Evolutionary conservation across 2,888 invertebrate genomes (phyloP), one percentile per base, ranked within the genome.

Genomic region (Tupiocoris notatus): DNA sequence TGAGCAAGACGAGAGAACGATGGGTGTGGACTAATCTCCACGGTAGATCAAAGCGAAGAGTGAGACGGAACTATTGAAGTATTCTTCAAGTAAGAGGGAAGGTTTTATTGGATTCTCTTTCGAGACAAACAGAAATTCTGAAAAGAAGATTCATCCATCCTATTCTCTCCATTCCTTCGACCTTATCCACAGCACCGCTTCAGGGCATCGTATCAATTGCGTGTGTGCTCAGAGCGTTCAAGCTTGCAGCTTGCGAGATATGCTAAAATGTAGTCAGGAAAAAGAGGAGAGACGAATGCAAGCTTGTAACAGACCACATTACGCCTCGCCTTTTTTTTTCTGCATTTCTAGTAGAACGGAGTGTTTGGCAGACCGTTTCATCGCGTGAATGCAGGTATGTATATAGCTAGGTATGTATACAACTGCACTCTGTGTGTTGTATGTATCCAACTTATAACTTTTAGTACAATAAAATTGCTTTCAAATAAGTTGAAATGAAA

Each of bases 1-100:
- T 59, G 59, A 39, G 65, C n/a, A 59, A 58, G 61, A 9, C n/a
- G 17, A 9, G 21, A 22, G 18, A 17, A 59, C 58, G 59, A 59
- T 18, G 70, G 70, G n/a, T n/a, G n/a, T 59, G 25, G 65, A 65
- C 65, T 70, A 70, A 70, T 70, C 70, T 70, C 70, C 25, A 59
- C n/a, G 20, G 70, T 59, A 70, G 58, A 70, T 70, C 70, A 70
- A 70, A 70, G 70, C 58, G 59, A 54, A 24, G 39, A 39, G 39
- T 12, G 39, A 39, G 39, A 39, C 12, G 39, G 39, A 70, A 58
- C 24, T 24, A 24, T 59, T 54, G 58, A 24, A 18, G 59, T 70
- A 70, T 70, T 70, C 70, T 59, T 59, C 70, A 58, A 70, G 58
- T 70, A 59, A 12, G 68, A 21, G 56, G 56, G 16, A 54, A 70